Evolutionary conservation across 2,888 invertebrate genomes (phyloP).

Genomic region (Lasioglossum malachurum): DNA sequence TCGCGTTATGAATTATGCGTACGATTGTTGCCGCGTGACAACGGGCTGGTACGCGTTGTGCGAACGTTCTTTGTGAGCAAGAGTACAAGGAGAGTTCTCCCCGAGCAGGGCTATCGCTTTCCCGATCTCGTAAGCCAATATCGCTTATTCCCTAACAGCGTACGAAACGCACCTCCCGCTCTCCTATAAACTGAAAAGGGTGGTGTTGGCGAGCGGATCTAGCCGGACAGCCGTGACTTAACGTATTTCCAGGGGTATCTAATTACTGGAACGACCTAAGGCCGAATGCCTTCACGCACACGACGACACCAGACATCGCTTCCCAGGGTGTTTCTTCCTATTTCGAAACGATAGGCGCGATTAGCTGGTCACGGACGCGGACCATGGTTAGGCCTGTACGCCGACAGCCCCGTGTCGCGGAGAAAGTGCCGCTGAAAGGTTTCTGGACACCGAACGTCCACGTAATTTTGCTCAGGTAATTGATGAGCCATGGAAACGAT

Average conservation of each 20-base stretch:
- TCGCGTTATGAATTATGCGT: conserved; percentile 51
- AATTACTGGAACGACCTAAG: conserved; percentile 78
- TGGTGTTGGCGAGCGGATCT: conserved; percentile 42
- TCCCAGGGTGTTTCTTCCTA: conserved; percentile 4
- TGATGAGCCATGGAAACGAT: conserved; percentile 1
- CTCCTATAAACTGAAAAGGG: conserved; percentile 48
- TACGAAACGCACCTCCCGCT: conserved; percentile 53
- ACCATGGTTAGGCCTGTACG: not conserved
- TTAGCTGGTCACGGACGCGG: conserved; percentile 7
- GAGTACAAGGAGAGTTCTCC: conserved; percentile 40
- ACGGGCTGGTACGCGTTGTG: conserved; percentile 8
- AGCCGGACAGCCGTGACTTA: conserved; percentile 71
- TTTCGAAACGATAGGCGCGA: not conserved
- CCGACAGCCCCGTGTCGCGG: not conserved
- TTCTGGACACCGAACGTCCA: not conserved
- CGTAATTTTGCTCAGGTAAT: not conserved
- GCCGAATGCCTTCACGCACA: conserved; percentile 74
- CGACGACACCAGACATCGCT: conserved; percentile 22
- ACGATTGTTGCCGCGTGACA: conserved; percentile 31
- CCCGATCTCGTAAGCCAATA: conserved; percentile 74
- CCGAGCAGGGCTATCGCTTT: conserved; percentile 71
- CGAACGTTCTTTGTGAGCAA: conserved; percentile 37
- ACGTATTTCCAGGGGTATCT: conserved; percentile 83
- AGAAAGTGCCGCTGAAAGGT: conserved; percentile 12
- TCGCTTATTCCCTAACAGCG: conserved; percentile 67